Percentiles rank a stretch among this genome's conserved stretches.
Conservation (phyloP, 2,113 vertebrate species). For the Carlito syrichta region DNA sequence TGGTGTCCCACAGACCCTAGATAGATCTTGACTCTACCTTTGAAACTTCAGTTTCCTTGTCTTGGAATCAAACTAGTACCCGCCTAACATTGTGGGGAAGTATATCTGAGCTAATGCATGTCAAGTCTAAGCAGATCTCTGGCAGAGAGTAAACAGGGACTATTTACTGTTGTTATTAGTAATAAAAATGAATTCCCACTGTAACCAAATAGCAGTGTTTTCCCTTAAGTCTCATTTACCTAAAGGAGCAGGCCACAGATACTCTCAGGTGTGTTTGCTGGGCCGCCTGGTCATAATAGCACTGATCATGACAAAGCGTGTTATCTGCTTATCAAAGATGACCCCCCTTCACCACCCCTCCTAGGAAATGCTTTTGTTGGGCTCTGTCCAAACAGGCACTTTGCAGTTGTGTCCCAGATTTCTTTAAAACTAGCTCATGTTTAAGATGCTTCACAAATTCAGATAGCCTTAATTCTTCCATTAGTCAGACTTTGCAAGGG, state of each 20-base stretch:
- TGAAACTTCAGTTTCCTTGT: background rate
- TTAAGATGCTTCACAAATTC: slow-evolving; percentile 17
- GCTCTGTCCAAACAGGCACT: slow-evolving; percentile 15
- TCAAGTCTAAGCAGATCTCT: background rate
- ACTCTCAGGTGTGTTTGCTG: background rate
- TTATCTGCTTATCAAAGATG: background rate
- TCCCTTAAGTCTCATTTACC: background rate
- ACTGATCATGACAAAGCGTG: background rate
- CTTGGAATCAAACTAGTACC: background rate
- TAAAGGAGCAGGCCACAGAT: background rate
- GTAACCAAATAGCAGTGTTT: background rate
- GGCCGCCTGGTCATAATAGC: background rate
- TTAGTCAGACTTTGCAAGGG: slow-evolving; percentile 24
- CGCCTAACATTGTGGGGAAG: background rate
- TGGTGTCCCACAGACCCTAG: fast-evolving
- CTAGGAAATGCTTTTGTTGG: background rate
- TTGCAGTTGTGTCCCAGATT: slow-evolving; percentile 15
- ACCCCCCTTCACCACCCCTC: background rate
- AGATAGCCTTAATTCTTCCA: slow-evolving; percentile 53
- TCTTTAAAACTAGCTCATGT: background rate
- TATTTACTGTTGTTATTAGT: background rate
- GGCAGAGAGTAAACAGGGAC: background rate
- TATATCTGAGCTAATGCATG: background rate
- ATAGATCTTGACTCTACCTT: background rate
- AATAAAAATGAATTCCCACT: background rate